Conservation (phyloP, 2,797 vertebrate genomes). For the Anomalospiza imberbis region DNA sequence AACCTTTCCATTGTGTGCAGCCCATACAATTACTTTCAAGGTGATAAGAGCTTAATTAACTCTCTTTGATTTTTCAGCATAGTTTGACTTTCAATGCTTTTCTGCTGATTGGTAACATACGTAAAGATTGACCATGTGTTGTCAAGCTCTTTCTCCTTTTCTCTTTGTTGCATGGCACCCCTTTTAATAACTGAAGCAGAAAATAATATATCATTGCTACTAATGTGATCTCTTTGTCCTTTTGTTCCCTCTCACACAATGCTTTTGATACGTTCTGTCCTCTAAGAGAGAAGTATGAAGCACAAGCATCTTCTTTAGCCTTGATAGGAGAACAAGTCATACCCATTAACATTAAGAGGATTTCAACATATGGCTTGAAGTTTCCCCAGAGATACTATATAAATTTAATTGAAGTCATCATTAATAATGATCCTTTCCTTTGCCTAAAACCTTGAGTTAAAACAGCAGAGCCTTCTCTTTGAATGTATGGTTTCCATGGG, state of each 20-base stretch:
- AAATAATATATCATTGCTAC: neutral
- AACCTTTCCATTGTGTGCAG: neutral
- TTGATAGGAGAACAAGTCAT: neutral
- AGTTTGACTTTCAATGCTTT: neutral
- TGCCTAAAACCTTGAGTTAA: neutral
- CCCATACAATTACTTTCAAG: neutral
- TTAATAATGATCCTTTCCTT: constrained; percentile 15
- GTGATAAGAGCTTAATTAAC: constrained; percentile 6
- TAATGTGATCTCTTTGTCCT: neutral
- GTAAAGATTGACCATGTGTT: neutral
- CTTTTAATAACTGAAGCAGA: neutral
- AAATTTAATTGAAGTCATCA: constrained; percentile 15
- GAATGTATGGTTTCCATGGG: neutral
- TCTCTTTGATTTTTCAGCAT: neutral
- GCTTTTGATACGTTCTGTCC: neutral
- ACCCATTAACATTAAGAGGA: neutral
- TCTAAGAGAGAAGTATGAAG: neutral
- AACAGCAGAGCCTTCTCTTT: neutral
- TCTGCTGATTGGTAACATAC: neutral
- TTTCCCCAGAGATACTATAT: neutral
- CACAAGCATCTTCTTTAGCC: neutral
- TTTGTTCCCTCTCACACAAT: neutral
- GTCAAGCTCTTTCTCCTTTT: neutral
- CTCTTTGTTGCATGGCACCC: neutral
- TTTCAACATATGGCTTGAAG: constrained; percentile 23